Conservation (phyloP, 2,113 vertebrate genomes). For the Epinephelus moara region DNA sequence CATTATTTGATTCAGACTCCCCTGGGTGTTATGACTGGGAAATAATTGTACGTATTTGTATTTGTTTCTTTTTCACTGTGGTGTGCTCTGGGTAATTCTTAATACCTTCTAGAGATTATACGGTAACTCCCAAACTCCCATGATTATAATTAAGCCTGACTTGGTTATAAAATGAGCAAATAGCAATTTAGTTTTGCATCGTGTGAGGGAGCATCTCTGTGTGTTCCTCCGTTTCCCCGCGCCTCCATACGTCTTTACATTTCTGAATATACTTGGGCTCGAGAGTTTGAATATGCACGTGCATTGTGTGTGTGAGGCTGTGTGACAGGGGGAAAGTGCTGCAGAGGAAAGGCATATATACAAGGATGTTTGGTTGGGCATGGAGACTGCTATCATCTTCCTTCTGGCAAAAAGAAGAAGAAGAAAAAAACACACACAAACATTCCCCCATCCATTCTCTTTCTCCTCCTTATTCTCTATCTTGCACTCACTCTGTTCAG, state of each 20-base stretch:
- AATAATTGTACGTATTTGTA: constrained; percentile 83
- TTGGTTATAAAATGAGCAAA: constrained; percentile 84
- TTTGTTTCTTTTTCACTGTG: constrained; percentile 80
- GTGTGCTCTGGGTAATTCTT: constrained; percentile 82
- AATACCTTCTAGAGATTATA: constrained; percentile 85
- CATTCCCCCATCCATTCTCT: constrained; percentile 82
- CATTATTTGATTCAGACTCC: constrained; percentile 78
- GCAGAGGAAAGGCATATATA: constrained; percentile 57
- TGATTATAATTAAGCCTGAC: constrained; percentile 85
- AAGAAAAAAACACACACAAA: constrained; percentile 73
- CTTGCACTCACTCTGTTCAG: constrained; percentile 72
- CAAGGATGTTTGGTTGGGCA: constrained; percentile 62
- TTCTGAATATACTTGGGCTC: constrained; percentile 57
- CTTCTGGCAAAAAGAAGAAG: constrained; percentile 70
- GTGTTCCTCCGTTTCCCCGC: constrained; percentile 60
- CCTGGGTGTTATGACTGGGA: constrained; percentile 79
- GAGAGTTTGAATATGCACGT: constrained; percentile 52
- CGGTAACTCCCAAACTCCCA: constrained; percentile 84
- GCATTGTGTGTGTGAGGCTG: constrained; percentile 41
- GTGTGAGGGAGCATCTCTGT: constrained; percentile 81
- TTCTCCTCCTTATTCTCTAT: constrained; percentile 78
- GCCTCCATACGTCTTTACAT: constrained; percentile 60
- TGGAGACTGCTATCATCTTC: constrained; percentile 76
- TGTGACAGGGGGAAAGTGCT: constrained; percentile 58
- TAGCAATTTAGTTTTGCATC: constrained; percentile 82